Base-by-base conservation (phyloP, 53 echinoderm and acorn worm species). In the Paracentrotus lividus region DNA sequence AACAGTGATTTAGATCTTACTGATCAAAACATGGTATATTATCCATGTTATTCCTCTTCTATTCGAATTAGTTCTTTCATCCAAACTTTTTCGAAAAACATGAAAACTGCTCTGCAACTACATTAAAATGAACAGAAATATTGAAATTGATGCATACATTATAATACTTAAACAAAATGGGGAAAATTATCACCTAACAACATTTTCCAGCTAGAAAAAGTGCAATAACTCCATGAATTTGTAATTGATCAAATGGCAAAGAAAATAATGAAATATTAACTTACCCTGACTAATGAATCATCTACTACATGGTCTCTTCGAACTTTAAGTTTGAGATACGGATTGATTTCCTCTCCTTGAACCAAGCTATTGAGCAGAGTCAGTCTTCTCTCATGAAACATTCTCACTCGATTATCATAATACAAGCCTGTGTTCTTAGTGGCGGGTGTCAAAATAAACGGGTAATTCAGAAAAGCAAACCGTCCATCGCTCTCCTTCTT, bases 371-470 rank as follows among this genome's bases (percentile, higher is more conserved):
- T 96, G 45, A 97, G 94, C 43, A 97, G 95, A 3, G 97, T 97
- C 65, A 99, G 90, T 84, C 97, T 94, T 26, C 97, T 93, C 77
- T 97, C 99, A 68, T 99, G 96, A 89, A 94, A 96, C 99, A 99
- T 99, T 40, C 99, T 72, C 49, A 99, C 96, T 42, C 99, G 87
- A 92, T 95, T 99, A 86, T 99, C 99, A 88, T 99, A 99, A 90
- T 95, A 99, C 24, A 97, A 72, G n/a, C 99, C 96, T 92, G 94
- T 95, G 93, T 96, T 99, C 96, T 99, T 99, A 24, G 97, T 95
- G 7, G 99, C 96, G 0, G 97, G 94, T 8, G 97, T 96, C 58
- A 99, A 84, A 59, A 97, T 95, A 69, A 98, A 99, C 2, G 99
- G 99, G 66, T 94, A 97, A 88, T 96, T 97, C n/a, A 99, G 96